These are phyloP conservation scores for Anolis sagrei DNA, from an alignment of 2,113 vertebrate genomes.

Conservation along the genomic window DNA sequence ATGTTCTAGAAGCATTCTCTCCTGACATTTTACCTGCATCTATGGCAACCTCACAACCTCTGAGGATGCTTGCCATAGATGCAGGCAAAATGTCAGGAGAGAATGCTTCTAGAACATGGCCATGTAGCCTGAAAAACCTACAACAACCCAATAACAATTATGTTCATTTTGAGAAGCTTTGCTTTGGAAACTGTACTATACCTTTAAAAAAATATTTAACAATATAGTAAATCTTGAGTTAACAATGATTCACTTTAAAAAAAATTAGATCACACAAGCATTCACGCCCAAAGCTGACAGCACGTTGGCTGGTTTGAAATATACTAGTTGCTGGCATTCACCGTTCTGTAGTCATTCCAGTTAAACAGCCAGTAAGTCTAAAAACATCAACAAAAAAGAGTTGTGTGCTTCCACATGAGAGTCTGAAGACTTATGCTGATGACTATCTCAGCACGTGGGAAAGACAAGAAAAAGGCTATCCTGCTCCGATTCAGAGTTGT, in stretches of 20 bases:
- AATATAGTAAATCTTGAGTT: neutral
- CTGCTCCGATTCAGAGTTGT: neutral
- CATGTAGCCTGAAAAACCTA: no score
- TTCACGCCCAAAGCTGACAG: neutral
- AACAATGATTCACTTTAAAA: neutral
- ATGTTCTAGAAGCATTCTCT: no score
- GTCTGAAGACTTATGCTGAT: neutral
- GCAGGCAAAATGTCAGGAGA: no score
- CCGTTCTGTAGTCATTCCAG: neutral
- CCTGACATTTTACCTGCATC: no score
- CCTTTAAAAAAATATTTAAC: neutral
- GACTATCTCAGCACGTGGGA: neutral
- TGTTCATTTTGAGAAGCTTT: neutral
- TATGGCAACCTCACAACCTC: no score
- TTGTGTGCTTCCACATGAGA: neutral
- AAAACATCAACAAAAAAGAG: neutral
- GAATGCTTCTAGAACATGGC: no score
- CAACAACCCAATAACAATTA: no score
- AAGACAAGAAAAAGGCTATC: neutral
- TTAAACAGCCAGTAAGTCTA: neutral
- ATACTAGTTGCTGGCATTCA: neutral
- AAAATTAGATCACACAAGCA: neutral
- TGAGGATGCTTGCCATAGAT: no score
- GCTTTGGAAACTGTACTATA: neutral
- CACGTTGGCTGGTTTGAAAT: neutral